Conservation (phyloP, 1,140 invertebrate species). For the Brachionus sp. region DNA sequence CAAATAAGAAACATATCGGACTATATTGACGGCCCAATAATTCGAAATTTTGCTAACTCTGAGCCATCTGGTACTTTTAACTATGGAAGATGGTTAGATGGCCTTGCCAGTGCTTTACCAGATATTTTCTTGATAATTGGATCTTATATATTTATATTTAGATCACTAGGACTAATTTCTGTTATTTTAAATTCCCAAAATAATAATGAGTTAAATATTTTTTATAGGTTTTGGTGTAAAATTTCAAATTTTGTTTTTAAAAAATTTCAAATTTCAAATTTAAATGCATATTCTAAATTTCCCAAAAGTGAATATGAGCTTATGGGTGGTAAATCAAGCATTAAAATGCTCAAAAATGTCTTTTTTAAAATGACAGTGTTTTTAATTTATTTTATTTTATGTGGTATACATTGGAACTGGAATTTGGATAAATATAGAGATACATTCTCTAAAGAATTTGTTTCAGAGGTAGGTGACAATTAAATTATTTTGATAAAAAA, state of each 20-base stretch:
- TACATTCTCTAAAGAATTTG: background rate
- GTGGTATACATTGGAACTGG: background rate
- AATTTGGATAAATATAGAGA: background rate
- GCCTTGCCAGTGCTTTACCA: background rate
- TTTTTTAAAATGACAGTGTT: conserved; percentile 7
- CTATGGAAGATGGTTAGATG: conserved; percentile 1
- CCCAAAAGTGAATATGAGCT: background rate
- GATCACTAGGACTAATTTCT: background rate
- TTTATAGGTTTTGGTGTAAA: background rate
- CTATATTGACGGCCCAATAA: conserved; percentile 13
- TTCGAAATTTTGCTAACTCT: background rate
- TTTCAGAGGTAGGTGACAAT: background rate
- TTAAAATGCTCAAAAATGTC: background rate
- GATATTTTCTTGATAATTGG: background rate
- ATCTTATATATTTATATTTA: conserved; percentile 10
- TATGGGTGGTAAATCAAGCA: background rate
- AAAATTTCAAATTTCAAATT: background rate
- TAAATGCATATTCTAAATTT: background rate
- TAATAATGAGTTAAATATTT: conserved; percentile 15
- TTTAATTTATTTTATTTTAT: conserved; percentile 22
- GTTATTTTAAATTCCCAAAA: background rate
- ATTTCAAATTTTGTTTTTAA: background rate
- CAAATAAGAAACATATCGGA: conserved; percentile 27
- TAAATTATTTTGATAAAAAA: too few species aligned
- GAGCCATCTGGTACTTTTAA: background rate